Conservation (phyloP, 1,140 invertebrate genomes). For the Drosophila ananassae region DNA sequence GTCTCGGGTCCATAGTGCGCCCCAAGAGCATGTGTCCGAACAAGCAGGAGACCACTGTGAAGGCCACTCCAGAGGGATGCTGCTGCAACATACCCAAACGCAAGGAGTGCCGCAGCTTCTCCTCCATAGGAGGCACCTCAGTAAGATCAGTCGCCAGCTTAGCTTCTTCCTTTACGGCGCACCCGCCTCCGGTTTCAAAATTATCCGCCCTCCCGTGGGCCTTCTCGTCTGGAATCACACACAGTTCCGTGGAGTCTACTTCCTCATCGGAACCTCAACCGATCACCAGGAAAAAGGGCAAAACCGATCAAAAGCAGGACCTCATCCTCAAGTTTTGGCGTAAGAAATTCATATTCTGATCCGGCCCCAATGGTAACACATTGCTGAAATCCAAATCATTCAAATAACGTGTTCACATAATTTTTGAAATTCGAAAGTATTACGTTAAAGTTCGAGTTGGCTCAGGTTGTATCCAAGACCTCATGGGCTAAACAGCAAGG, state of each 20-base stretch:
- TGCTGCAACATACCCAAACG: slow-evolving; percentile 9
- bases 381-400: background rate
- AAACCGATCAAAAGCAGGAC: slow-evolving; percentile 1
- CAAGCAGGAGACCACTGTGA: slow-evolving; percentile 3
- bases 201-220: background rate
- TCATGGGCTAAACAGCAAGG: background rate
- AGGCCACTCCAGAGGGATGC: slow-evolving; percentile 1
- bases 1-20: slow-evolving; percentile 35
- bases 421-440: background rate
- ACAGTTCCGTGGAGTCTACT: background rate
- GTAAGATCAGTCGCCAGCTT: background rate
- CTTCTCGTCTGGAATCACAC: background rate
- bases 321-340: slow-evolving; percentile 16
- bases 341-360: slow-evolving; percentile 44
- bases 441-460: background rate
- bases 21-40: background rate
- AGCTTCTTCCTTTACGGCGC: background rate
- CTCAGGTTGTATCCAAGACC: background rate
- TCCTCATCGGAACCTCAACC: background rate
- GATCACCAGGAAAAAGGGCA: background rate
- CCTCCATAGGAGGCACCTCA: background rate
- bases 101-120: slow-evolving; percentile 34
- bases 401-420: background rate
- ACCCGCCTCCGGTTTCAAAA: background rate
- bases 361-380: background rate